These are phyloP conservation scores for Muricea muricata DNA, from an alignment of 92 coral and sea anemone species.

Conservation along the genomic window DNA sequence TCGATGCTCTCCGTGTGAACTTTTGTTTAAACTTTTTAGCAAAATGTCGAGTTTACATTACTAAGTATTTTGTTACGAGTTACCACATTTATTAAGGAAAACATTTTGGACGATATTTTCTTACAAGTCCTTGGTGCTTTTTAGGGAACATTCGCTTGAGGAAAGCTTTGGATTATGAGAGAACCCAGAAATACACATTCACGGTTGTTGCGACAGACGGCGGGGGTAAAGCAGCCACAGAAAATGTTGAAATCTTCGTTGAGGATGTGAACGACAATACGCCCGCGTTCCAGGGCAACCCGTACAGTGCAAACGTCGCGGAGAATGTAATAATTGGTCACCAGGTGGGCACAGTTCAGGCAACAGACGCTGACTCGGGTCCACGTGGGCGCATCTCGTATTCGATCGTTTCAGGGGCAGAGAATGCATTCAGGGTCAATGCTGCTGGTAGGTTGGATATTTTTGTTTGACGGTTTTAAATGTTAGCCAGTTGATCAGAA, in stretches of 20 bases:
- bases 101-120: no score
- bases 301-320: conserved; percentile 56
- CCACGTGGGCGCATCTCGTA: conserved; percentile 83
- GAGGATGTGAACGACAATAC: conserved; percentile 88
- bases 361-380: conserved; percentile 86
- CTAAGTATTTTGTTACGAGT: no score
- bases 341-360: conserved; percentile 65
- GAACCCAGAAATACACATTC: conserved; percentile 63
- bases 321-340: conserved; percentile 70
- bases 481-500: no score
- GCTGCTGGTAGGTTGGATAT: conserved; percentile 30
- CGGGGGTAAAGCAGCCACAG: conserved; percentile 67
- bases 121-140: background rate
- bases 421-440: conserved; percentile 70
- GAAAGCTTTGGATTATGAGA: conserved; percentile 69
- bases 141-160: conserved; percentile 2
- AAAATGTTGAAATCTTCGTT: conserved; percentile 63
- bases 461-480: background rate
- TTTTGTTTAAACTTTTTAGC: no score
- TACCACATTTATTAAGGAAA: no score
- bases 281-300: conserved; percentile 67
- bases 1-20: no score
- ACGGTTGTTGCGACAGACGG: conserved; percentile 77
- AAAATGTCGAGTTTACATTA: no score
- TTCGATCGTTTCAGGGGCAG: conserved; percentile 66